Conservation (phyloP, 1,140 invertebrate genomes). For the Trypoxylus dichotomus region DNA sequence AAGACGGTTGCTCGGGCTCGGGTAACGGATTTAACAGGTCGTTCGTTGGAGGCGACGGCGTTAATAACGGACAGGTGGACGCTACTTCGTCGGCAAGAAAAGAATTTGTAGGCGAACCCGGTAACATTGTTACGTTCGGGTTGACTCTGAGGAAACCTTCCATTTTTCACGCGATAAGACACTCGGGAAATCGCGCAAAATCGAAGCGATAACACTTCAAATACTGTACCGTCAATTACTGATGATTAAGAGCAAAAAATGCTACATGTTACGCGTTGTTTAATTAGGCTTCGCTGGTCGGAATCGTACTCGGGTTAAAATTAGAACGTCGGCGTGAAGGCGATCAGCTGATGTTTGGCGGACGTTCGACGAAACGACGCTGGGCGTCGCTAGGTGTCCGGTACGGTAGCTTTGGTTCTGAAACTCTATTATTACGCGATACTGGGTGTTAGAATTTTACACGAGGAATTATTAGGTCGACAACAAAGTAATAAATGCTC, state of each 20-base stretch:
- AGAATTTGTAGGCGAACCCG: constrained; percentile 44
- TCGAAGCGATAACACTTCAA: background rate
- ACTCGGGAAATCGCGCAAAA: background rate
- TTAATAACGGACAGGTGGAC: constrained; percentile 60
- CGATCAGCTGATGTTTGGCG: background rate
- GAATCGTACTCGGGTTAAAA: background rate
- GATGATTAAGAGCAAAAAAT: background rate
- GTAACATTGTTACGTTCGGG: constrained; percentile 32
- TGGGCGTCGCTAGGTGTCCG: background rate
- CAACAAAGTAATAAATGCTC: too few species aligned
- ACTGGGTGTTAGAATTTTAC: too few species aligned
- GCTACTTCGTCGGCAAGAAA: constrained; percentile 58
- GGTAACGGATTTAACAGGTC: constrained; percentile 57
- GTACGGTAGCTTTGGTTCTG: too few species aligned
- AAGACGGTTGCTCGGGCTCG: constrained; percentile 43
- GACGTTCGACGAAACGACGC: background rate
- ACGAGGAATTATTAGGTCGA: too few species aligned
- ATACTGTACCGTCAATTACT: background rate
- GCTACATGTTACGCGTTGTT: background rate
- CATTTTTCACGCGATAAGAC: constrained; percentile 31
- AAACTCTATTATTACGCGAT: too few species aligned
- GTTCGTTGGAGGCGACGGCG: constrained; percentile 55
- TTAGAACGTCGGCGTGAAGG: background rate
- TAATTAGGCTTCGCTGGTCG: background rate
- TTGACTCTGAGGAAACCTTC: constrained; percentile 44